Evolutionary conservation across 2,888 invertebrate genomes (phyloP).

Genomic region (Orthosia cruda): DNA sequence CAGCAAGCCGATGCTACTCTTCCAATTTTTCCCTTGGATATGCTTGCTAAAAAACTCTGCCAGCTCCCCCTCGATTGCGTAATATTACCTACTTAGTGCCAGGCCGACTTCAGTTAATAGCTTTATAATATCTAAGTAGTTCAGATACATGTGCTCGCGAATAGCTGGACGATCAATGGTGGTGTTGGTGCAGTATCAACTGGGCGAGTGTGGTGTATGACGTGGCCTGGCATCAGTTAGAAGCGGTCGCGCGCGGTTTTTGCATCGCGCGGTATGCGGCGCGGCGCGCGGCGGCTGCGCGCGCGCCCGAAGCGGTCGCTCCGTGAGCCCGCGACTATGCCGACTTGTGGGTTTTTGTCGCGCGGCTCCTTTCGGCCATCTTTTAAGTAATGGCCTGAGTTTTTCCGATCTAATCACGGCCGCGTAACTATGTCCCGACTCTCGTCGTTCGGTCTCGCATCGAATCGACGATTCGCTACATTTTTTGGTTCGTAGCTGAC

Average conservation of each 20-base stretch:
- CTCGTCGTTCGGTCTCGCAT: constrained; percentile 64
- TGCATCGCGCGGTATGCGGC: constrained; percentile 50
- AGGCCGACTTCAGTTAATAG: no score
- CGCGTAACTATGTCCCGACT: constrained; percentile 75
- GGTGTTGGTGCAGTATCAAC: neutral
- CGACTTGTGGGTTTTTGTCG: constrained; percentile 81
- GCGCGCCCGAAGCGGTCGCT: constrained; percentile 69
- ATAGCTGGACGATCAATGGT: neutral
- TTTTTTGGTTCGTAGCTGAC: constrained; percentile 75
- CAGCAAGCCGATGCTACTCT: no score
- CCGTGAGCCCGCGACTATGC: constrained; percentile 69
- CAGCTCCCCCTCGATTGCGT: no score
- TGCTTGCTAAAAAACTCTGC: no score
- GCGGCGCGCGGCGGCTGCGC: constrained; percentile 63
- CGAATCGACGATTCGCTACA: constrained; percentile 73
- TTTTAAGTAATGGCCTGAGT: constrained; percentile 82
- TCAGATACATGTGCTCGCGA: neutral
- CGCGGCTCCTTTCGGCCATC: constrained; percentile 82
- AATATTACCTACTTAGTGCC: no score
- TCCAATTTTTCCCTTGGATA: no score
- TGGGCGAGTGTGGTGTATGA: constrained; percentile 38
- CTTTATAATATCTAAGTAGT: no score
- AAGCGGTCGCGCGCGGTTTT: constrained; percentile 53
- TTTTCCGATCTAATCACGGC: constrained; percentile 82
- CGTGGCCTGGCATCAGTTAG: constrained; percentile 27